Conservation (phyloP, 2,113 vertebrate species). For the Alligator mississippiensis region DNA sequence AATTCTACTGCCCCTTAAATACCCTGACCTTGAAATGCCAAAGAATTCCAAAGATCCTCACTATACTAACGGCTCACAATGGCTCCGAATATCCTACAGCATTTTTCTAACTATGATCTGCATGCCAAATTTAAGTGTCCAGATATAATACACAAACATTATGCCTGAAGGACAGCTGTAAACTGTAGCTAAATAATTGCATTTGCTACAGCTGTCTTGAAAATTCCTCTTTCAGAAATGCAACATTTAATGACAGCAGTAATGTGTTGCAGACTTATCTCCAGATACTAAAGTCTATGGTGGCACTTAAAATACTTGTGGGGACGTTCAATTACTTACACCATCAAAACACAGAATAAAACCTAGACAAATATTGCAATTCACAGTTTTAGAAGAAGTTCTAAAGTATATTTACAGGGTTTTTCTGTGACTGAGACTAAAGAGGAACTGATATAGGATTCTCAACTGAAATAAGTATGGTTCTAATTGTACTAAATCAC, state of each 20-base stretch:
- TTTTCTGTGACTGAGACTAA: not conserved
- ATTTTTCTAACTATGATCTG: not conserved
- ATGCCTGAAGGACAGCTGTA: slow-evolving; percentile 16
- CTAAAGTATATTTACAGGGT: not conserved
- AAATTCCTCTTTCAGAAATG: not conserved
- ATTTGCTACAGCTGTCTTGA: not conserved
- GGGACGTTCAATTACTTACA: not conserved
- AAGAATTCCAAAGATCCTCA: not conserved
- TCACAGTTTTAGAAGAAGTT: not conserved
- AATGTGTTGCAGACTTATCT: not conserved
- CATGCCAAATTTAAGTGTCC: not conserved
- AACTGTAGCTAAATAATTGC: not conserved
- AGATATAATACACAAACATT: accelerated
- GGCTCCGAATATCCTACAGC: not conserved
- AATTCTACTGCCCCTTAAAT: not conserved
- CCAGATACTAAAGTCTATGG: not conserved
- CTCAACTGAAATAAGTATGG: not conserved
- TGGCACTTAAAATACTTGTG: not conserved
- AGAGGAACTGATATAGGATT: not conserved
- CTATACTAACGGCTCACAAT: not conserved
- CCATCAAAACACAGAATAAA: not conserved
- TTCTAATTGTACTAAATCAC: slow-evolving; percentile 4
- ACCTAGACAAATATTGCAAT: not conserved
- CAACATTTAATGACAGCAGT: not conserved
- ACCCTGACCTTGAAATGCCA: not conserved